Conservation (phyloP, 2,797 vertebrate genomes). For the Propithecus deckenii region DNA sequence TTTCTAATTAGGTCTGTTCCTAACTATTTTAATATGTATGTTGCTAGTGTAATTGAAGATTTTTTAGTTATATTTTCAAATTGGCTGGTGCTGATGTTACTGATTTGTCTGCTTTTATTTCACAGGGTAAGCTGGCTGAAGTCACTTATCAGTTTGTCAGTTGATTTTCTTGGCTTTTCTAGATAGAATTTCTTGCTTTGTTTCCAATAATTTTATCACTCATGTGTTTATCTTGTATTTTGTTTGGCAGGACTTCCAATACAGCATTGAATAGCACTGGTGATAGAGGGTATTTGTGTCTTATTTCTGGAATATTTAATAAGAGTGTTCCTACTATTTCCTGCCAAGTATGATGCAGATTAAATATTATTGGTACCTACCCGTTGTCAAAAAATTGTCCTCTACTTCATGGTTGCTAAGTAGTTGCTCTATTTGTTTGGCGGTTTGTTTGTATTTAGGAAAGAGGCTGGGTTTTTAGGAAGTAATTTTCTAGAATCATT, state of each 20-base stretch:
- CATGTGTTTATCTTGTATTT: not conserved
- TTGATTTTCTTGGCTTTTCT: conserved; percentile 20
- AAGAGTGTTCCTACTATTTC: not conserved
- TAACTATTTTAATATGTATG: not conserved
- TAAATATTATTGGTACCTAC: not conserved
- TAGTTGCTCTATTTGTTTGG: not conserved
- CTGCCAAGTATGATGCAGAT: not conserved
- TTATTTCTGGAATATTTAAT: not conserved
- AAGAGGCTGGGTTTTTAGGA: not conserved
- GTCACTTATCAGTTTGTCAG: not conserved
- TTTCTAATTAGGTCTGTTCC: not conserved
- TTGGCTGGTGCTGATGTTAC: not conserved
- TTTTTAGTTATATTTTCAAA: conserved; percentile 21
- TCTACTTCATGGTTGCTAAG: not conserved
- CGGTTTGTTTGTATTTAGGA: not conserved
- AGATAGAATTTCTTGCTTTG: not conserved
- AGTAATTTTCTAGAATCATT: not conserved
- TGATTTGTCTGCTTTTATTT: not conserved
- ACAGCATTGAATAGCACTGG: not conserved
- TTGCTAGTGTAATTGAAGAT: not conserved
- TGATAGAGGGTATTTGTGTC: not conserved
- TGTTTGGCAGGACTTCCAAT: not conserved
- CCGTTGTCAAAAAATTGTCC: not conserved
- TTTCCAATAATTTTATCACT: not conserved
- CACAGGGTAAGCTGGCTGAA: not conserved